These are phyloP conservation scores for Malurus cyaneus DNA, from an alignment of 2,113 vertebrate genomes.

Conservation along the genomic window DNA sequence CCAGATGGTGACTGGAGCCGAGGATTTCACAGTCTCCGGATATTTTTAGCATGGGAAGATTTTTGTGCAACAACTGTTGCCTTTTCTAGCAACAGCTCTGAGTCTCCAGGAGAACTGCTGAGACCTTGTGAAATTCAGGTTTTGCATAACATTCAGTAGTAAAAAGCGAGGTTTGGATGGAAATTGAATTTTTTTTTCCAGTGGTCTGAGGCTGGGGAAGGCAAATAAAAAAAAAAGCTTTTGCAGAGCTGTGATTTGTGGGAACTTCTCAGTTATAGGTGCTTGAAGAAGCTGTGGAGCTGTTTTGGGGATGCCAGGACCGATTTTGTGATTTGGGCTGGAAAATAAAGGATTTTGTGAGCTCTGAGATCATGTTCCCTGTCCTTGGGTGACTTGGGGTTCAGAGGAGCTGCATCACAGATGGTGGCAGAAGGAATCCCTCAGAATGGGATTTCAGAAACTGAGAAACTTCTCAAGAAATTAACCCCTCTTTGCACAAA, in stretches of 20 bases:
- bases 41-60: conserved; percentile 23
- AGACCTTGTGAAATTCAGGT: conserved; percentile 29
- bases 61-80: conserved; percentile 16
- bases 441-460: not conserved
- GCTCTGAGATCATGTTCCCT: not conserved
- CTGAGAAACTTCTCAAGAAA: not conserved
- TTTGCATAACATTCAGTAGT: conserved; percentile 34
- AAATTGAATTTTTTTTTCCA: not conserved
- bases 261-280: not conserved
- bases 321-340: not conserved
- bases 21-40: not conserved
- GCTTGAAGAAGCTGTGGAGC: not conserved
- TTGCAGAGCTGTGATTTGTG: not conserved
- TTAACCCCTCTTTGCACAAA: not conserved
- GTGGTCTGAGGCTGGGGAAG: not conserved
- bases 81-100: conserved; percentile 9
- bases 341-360: not conserved
- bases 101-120: not conserved
- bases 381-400: not conserved
- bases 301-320: not conserved
- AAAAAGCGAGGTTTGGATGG: not conserved
- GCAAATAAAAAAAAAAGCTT: not conserved
- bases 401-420: not conserved
- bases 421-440: not conserved
- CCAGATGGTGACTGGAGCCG: conserved; percentile 11